These are phyloP conservation scores for Zophobas atratus DNA, from an alignment of 1,140 invertebrate genomes.

Conservation along the genomic window DNA sequence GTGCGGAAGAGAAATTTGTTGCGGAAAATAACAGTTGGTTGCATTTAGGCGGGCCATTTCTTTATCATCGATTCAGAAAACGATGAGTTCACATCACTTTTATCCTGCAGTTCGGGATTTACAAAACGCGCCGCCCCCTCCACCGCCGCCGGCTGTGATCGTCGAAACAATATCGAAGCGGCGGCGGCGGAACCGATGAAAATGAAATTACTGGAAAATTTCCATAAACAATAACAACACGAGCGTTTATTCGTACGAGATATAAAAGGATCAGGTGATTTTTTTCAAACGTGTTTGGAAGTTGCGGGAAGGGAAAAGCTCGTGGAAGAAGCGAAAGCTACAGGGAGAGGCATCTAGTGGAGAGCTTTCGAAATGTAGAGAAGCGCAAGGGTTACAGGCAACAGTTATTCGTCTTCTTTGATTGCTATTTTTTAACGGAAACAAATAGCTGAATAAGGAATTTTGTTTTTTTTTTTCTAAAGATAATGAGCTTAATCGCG, in stretches of 20 bases:
- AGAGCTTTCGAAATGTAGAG: too few species aligned
- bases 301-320: too few species aligned
- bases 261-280: conserved; percentile 2
- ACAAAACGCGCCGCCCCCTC: not conserved
- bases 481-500: conserved; percentile 22
- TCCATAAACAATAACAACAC: conserved; percentile 11
- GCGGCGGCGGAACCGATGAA: conserved; percentile 13
- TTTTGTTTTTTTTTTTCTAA: not conserved
- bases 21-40: conserved; percentile 56
- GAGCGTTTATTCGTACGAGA: not conserved
- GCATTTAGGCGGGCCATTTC: conserved; percentile 47
- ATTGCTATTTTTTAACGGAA: too few species aligned
- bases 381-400: too few species aligned
- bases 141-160: not conserved
- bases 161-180: conserved; percentile 30
- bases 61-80: conserved; percentile 48
- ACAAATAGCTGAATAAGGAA: too few species aligned
- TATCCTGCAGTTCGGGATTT: conserved; percentile 15
- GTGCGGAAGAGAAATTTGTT: conserved; percentile 51
- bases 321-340: too few species aligned
- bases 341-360: too few species aligned
- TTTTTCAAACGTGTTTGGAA: not conserved
- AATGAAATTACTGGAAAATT: conserved; percentile 32
- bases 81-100: conserved; percentile 39
- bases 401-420: too few species aligned